Evolutionary conservation across 2,797 vertebrate species (phyloP).

Genomic region (Steatocranus sp.): DNA sequence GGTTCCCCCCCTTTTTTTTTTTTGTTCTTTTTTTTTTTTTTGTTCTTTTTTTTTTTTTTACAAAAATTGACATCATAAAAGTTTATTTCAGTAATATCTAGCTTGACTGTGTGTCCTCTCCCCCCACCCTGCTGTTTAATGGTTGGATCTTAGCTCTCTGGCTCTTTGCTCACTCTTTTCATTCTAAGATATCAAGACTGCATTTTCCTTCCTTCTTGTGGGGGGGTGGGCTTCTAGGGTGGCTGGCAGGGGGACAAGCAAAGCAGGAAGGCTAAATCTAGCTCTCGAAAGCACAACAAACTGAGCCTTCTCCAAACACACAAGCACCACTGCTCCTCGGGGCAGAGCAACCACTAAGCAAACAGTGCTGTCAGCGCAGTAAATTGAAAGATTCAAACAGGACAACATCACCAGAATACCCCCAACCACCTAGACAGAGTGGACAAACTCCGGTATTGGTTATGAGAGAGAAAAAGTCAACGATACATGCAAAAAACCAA

Average conservation of each 20-base stretch:
- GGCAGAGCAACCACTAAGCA: conserved; percentile 31
- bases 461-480: conserved; percentile 17
- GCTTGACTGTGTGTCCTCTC: not conserved
- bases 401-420: not conserved
- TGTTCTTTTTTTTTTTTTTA: not conserved
- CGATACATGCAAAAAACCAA: not conserved
- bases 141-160: not conserved
- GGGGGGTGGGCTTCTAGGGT: conserved; percentile 42
- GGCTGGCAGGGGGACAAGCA: conserved; percentile 64
- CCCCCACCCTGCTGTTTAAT: not conserved
- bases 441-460: not conserved
- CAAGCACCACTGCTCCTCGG: conserved; percentile 24
- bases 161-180: not conserved
- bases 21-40: too few species aligned
- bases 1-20: too few species aligned
- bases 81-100: not conserved
- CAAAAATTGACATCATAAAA: not conserved
- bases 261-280: conserved; percentile 72
- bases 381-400: conserved; percentile 15
- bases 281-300: conserved; percentile 66
- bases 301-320: conserved; percentile 58
- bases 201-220: conserved; percentile 56
- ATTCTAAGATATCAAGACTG: conserved; percentile 41
- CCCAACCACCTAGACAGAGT: not conserved
- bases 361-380: conserved; percentile 40